Conservation (phyloP, 2,113 vertebrate genomes). For the Takifugu flavidus region DNA sequence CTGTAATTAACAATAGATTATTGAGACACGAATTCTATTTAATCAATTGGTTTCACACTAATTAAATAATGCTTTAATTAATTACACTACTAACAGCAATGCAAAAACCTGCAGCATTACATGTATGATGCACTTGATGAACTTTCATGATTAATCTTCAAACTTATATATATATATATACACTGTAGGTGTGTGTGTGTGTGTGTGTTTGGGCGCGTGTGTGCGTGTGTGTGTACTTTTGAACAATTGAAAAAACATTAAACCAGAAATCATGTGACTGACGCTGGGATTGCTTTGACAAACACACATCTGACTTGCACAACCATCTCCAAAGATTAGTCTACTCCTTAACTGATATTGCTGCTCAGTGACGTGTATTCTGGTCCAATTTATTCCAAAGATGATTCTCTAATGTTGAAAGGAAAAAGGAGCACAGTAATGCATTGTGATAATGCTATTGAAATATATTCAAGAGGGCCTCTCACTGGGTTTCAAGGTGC, state of each 20-base stretch:
- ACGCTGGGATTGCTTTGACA: conserved; percentile 2
- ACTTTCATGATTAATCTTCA: no score
- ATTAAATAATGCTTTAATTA: no score
- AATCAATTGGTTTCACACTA: no score
- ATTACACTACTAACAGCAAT: no score
- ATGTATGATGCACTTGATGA: no score
- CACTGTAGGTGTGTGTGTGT: no score
- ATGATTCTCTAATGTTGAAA: conserved; percentile 55
- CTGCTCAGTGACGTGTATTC: conserved; percentile 47
- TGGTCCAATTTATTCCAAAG: conserved; percentile 45
- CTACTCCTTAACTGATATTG: conserved; percentile 35
- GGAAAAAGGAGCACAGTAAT: conserved; percentile 56
- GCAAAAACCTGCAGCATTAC: no score
- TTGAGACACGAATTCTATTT: no score
- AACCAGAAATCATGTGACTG: background rate
- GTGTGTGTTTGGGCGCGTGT: no score
- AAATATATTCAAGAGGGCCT: conserved; percentile 74
- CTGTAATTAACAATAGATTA: no score
- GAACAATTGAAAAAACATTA: background rate
- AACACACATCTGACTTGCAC: conserved; percentile 21
- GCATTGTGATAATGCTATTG: conserved; percentile 68
- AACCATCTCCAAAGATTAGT: conserved; percentile 37
- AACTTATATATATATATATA: no score
- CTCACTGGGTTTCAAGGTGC: conserved; percentile 70
- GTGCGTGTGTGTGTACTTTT: no score